phyloP scores from a whole-genome alignment of 2,113 vertebrate genomes.

The Thunnus thynnus region DNA sequence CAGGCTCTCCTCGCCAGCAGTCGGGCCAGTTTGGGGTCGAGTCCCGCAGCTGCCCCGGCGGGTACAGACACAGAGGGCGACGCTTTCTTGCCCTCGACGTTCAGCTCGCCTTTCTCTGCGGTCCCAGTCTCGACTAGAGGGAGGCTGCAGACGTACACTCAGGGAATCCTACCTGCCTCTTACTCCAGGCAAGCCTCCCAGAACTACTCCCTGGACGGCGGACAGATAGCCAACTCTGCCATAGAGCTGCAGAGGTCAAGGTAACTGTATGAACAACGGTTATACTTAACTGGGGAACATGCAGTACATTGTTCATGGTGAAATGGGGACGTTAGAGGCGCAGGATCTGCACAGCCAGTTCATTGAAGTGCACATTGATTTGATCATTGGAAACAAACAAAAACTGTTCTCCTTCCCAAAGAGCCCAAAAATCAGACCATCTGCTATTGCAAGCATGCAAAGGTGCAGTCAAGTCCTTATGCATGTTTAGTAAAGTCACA shows the following conservation, averaged over 20 bases:
- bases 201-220: conserved; percentile 85
- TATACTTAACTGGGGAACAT: conserved; percentile 9
- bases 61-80: conserved; percentile 83
- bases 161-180: conserved; percentile 90
- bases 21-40: conserved; percentile 73
- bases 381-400: conserved; percentile 10
- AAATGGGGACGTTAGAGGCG: conserved; percentile 5
- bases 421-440: not conserved
- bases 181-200: conserved; percentile 88
- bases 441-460: not conserved
- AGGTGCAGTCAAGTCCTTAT: not conserved
- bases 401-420: not conserved
- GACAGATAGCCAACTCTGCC: conserved; percentile 84
- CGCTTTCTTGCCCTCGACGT: conserved; percentile 81
- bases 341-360: conserved; percentile 28
- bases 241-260: conserved; percentile 93
- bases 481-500: not conserved
- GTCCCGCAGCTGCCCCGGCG: conserved; percentile 59
- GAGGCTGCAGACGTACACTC: conserved; percentile 96
- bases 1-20: conserved; percentile 75
- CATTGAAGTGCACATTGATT: conserved; percentile 19
- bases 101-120: conserved; percentile 82
- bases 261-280: conserved; percentile 78
- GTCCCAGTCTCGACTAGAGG: conserved; percentile 83
- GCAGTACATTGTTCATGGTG: not conserved